Conservation (phyloP, 1,140 invertebrate genomes). For the Aethina tumida region DNA sequence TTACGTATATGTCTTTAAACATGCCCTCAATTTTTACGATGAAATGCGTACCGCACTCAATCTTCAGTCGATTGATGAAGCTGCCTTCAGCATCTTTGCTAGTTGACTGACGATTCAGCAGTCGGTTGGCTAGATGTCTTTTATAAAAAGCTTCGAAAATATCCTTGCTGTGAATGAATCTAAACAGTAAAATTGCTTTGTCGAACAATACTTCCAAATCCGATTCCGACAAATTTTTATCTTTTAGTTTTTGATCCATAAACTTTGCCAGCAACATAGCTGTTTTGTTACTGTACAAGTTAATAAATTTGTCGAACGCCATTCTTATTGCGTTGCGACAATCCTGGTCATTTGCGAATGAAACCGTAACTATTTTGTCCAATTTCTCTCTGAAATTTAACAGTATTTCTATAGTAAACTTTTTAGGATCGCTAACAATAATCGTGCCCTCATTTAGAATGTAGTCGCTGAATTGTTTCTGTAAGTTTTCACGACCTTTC, state of each 20-base stretch:
- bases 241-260: constrained; percentile 51
- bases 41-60: constrained; percentile 94
- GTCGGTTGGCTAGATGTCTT: constrained; percentile 90
- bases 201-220: constrained; percentile 89
- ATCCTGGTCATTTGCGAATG: constrained; percentile 87
- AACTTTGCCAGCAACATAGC: constrained; percentile 87
- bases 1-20: constrained; percentile 98
- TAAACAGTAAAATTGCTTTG: constrained; percentile 97
- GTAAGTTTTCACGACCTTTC: constrained; percentile 79
- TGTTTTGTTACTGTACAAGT: constrained; percentile 92
- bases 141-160: constrained; percentile 99
- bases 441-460: constrained; percentile 90
- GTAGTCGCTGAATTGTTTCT: constrained; percentile 80
- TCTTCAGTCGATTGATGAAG: constrained; percentile 94
- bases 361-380: constrained; percentile 81
- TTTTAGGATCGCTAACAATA: constrained; percentile 96
- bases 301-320: constrained; percentile 94
- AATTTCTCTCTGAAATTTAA: constrained; percentile 96
- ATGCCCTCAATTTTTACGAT: constrained; percentile 96
- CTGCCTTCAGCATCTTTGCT: constrained; percentile 97
- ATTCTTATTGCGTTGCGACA: constrained; percentile 90
- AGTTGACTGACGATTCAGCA: constrained; percentile 94
- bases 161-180: constrained; percentile 97
- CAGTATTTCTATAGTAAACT: constrained; percentile 88
- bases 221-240: constrained; percentile 97